Percentiles rank a stretch among this genome's conserved stretches.
Evolutionary conservation across 2,888 invertebrate genomes (phyloP).

Genomic region (Pollenia griseotomentosa): DNA sequence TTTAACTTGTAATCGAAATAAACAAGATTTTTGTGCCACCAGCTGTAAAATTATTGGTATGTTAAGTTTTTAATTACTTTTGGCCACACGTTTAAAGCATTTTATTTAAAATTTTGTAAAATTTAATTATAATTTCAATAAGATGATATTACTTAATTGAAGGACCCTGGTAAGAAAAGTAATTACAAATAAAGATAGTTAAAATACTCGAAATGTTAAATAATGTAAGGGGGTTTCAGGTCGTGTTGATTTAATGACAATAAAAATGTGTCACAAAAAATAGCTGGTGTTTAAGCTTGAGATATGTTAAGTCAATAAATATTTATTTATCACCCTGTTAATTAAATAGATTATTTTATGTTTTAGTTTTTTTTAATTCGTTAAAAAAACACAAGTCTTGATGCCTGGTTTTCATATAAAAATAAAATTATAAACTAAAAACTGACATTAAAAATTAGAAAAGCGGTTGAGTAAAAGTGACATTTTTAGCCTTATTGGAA

Average conservation of each 20-base stretch:
- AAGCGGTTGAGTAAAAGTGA: no score
- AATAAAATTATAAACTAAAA: no score
- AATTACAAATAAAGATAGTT: no score
- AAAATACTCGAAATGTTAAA: no score
- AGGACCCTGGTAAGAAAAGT: no score
- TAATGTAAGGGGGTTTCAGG: no score
- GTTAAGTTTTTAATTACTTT: conserved; percentile 51
- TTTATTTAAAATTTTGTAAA: neutral
- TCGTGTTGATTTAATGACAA: no score
- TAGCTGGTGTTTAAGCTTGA: conserved; percentile 11
- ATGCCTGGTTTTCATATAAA: neutral
- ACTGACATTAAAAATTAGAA: no score
- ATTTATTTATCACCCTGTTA: neutral
- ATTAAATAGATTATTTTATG: conserved; percentile 5
- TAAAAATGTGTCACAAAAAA: no score
- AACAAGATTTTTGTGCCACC: conserved; percentile 51
- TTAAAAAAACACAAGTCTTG: neutral
- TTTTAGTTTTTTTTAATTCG: neutral
- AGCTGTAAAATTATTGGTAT: conserved; percentile 36
- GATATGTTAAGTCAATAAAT: conserved; percentile 9
- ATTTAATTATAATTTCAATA: no score
- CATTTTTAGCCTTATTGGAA: no score
- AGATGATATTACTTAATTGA: no score
- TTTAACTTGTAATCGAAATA: conserved; percentile 36
- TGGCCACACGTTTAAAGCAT: conserved; percentile 19